Conservation (phyloP, 1,140 invertebrate species). For the Drosophila pseudoananassae region DNA sequence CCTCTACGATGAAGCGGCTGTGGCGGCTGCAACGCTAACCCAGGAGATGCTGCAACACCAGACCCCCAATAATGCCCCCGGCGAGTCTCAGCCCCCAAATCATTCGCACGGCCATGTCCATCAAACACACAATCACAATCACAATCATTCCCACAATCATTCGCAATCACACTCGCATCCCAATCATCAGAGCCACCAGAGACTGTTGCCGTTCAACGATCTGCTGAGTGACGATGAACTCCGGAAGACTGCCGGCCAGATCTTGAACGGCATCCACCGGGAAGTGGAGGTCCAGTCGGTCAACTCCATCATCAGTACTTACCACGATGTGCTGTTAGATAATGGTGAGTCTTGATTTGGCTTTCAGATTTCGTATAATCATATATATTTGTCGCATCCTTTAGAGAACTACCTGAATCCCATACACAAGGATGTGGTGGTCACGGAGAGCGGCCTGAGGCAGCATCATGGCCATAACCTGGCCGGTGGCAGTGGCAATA, state of each 20-base stretch:
- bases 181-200: slow-evolving; percentile 48
- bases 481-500: slow-evolving; percentile 12
- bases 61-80: not conserved
- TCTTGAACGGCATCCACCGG: slow-evolving; percentile 84
- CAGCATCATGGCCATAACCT: slow-evolving; percentile 45
- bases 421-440: slow-evolving; percentile 83
- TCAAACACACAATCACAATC: slow-evolving; percentile 39
- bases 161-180: slow-evolving; percentile 8
- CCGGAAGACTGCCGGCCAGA: slow-evolving; percentile 84
- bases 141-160: slow-evolving; percentile 39
- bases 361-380: not conserved
- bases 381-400: not conserved
- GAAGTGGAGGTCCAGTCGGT: slow-evolving; percentile 85
- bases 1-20: slow-evolving; percentile 75
- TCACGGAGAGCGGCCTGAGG: slow-evolving; percentile 83
- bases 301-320: slow-evolving; percentile 79
- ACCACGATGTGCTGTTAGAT: slow-evolving; percentile 77
- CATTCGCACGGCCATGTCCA: slow-evolving; percentile 11
- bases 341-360: slow-evolving; percentile 62
- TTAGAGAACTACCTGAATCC: slow-evolving; percentile 85
- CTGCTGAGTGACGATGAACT: slow-evolving; percentile 79
- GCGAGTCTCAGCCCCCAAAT: slow-evolving; percentile 21
- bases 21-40: slow-evolving; percentile 67
- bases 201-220: slow-evolving; percentile 74
- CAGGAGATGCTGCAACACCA: slow-evolving; percentile 73